These are phyloP conservation scores for Incurvaria masculella DNA, from an alignment of 2,888 invertebrate genomes.

Conservation along the genomic window DNA sequence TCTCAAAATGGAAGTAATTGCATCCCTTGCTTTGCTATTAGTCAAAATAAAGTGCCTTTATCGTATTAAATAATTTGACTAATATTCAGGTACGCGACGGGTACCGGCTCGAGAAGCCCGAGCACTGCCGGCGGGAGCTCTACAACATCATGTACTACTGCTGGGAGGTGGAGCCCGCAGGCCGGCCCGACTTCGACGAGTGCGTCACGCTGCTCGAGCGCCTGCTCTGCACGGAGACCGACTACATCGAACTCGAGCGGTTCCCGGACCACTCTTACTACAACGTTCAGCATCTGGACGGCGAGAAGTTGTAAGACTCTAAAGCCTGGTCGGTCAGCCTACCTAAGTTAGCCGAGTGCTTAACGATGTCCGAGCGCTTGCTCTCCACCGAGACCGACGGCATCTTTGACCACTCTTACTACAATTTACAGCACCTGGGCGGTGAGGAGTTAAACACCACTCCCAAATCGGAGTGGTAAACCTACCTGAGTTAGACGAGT, in stretches of 20 bases:
- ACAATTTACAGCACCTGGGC: slow-evolving; percentile 80
- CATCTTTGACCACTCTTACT: slow-evolving; percentile 80
- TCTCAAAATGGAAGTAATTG: no score
- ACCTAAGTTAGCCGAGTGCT: slow-evolving; percentile 80
- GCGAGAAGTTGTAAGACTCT: slow-evolving; percentile 62
- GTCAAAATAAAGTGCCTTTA: no score
- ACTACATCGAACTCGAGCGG: slow-evolving; percentile 88
- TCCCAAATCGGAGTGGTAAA: no score
- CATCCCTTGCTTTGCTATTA: no score
- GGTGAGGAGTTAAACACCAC: no score
- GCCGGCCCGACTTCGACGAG: slow-evolving; percentile 81
- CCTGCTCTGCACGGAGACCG: slow-evolving; percentile 83
- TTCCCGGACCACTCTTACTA: slow-evolving; percentile 94
- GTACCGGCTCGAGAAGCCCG: slow-evolving; percentile 87
- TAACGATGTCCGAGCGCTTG: slow-evolving; percentile 75
- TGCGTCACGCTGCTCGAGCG: slow-evolving; percentile 78
- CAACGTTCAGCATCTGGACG: slow-evolving; percentile 80
- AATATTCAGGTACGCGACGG: slow-evolving; percentile 77
- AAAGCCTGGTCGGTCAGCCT: slow-evolving; percentile 27
- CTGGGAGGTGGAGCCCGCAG: slow-evolving; percentile 85
- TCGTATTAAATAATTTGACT: slow-evolving; percentile 5
- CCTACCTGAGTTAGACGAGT: slow-evolving; percentile 77
- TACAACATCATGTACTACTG: slow-evolving; percentile 96
- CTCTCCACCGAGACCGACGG: slow-evolving; percentile 70
- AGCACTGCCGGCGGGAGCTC: slow-evolving; percentile 87